Conservation (phyloP, 2,888 invertebrate genomes). For the Adelognathus sp. region DNA sequence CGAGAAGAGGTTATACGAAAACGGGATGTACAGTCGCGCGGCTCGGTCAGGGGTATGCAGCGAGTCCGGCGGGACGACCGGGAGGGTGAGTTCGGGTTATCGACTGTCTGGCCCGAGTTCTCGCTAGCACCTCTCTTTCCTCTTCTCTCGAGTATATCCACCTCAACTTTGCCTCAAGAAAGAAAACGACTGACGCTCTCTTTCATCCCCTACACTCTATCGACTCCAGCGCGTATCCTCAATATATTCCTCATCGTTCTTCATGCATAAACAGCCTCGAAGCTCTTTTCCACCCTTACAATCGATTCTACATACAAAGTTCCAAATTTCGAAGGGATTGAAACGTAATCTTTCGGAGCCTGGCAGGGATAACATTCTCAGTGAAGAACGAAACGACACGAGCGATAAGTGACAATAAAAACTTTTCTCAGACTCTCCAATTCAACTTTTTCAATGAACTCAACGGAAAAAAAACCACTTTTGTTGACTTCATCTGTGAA, state of each 20-base stretch:
- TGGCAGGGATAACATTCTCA: neutral
- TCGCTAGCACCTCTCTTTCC: conserved; percentile 22
- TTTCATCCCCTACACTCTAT: too few relatives aligned
- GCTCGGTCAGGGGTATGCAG: conserved; percentile 16
- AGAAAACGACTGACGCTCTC: too few relatives aligned
- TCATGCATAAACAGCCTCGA: too few relatives aligned
- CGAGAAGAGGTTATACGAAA: conserved; percentile 25
- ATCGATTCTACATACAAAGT: neutral
- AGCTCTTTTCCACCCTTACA: neutral
- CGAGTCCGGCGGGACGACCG: conserved; percentile 50
- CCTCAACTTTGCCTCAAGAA: too few relatives aligned
- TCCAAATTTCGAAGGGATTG: neutral
- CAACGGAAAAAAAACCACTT: too few relatives aligned
- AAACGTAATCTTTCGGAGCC: neutral
- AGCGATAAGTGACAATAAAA: neutral
- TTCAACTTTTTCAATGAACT: neutral
- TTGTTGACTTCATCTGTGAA: too few relatives aligned
- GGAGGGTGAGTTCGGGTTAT: conserved; percentile 56
- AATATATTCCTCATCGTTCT: too few relatives aligned
- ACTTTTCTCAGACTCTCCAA: neutral
- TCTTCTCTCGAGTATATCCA: neutral
- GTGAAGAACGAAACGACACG: conserved; percentile 6
- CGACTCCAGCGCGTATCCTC: too few relatives aligned
- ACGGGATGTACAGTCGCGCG: too few relatives aligned
- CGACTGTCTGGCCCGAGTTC: conserved; percentile 59